Percentiles rank a stretch among this genome's conserved stretches.
Evolutionary conservation across 64 coral and sea anemone species (phyloP).

Genomic region (Porites lutea): DNA sequence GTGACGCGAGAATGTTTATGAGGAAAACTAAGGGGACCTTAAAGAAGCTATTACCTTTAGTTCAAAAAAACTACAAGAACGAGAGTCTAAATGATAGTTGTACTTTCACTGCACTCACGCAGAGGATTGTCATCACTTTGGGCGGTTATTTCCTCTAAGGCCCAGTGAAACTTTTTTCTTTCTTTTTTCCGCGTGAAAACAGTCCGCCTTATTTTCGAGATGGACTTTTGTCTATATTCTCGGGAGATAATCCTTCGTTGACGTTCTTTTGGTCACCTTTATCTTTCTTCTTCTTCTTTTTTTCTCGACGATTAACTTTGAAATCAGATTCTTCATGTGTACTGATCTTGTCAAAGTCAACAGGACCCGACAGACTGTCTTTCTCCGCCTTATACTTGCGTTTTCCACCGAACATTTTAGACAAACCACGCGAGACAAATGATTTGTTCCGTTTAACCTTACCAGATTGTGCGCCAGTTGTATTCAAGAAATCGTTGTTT

Average conservation of each 20-base stretch:
- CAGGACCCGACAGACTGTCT: neutral
- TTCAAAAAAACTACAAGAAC: too few species aligned
- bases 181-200: conserved; percentile 51
- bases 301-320: neutral
- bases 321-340: conserved; percentile 6
- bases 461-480: neutral
- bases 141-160: neutral
- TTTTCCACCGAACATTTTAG: conserved; percentile 26
- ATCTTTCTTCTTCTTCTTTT: conserved; percentile 1
- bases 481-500: neutral
- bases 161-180: neutral
- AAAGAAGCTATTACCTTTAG: too few species aligned
- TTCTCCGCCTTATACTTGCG: neutral
- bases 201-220: conserved; percentile 36
- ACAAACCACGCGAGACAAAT: conserved; percentile 4
- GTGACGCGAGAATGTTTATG: too few species aligned
- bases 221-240: neutral
- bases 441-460: conserved; percentile 32
- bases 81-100: too few species aligned
- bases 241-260: neutral
- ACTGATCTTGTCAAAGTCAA: neutral
- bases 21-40: too few species aligned
- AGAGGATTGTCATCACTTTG: too few species aligned
- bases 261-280: neutral
- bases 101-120: too few species aligned